Conservation (phyloP, 1,140 invertebrate genomes). For the Drosophila quadrilineata region DNA sequence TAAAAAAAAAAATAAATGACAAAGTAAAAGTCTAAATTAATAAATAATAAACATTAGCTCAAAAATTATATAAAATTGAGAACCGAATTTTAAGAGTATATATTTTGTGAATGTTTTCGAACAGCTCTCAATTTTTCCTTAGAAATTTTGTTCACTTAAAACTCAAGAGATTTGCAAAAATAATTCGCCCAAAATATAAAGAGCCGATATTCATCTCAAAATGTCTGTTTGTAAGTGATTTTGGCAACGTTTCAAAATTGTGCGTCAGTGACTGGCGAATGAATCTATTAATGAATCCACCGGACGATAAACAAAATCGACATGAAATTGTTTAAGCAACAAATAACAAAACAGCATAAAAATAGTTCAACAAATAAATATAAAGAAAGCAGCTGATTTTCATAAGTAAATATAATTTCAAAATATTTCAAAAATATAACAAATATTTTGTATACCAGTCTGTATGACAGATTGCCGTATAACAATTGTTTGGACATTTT, state of each 20-base stretch:
- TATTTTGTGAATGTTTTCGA: too few species aligned
- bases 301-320: conserved; percentile 25
- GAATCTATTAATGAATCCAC: conserved; percentile 35
- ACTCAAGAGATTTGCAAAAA: not conserved
- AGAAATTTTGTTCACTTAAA: too few species aligned
- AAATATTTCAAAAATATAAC: not conserved
- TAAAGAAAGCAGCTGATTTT: conserved; percentile 26
- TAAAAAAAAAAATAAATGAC: too few species aligned
- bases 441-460: not conserved
- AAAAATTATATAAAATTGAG: too few species aligned
- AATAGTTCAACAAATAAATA: not conserved
- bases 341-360: not conserved
- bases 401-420: too few species aligned
- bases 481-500: not conserved
- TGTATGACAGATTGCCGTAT: not conserved
- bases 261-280: conserved; percentile 22
- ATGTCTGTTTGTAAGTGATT: too few species aligned
- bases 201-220: too few species aligned
- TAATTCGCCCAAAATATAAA: too few species aligned
- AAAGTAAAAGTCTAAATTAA: too few species aligned
- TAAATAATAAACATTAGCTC: too few species aligned
- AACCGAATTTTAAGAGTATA: too few species aligned
- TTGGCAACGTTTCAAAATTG: conserved; percentile 33
- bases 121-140: too few species aligned
- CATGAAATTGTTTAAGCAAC: not conserved